These are phyloP conservation scores for Sciaenops ocellatus DNA, from an alignment of 2,797 vertebrate genomes.

Conservation along the genomic window DNA sequence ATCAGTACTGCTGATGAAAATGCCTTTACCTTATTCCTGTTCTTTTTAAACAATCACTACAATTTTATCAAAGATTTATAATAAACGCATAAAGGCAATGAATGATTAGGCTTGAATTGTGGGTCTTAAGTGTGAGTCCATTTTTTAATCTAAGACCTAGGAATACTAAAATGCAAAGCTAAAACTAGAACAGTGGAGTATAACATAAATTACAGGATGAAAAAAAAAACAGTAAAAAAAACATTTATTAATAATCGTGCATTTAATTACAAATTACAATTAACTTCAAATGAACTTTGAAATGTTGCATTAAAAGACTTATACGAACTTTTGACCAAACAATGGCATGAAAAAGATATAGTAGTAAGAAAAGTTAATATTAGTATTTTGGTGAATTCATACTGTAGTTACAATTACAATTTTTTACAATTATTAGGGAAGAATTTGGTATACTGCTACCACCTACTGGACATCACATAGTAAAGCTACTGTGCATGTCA, in stretches of 20 bases:
- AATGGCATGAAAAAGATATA: not conserved
- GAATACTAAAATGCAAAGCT: not conserved
- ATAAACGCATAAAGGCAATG: not conserved
- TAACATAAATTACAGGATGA: not conserved
- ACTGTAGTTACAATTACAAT: not conserved
- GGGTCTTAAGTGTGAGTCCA: not conserved
- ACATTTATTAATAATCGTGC: too few relatives aligned
- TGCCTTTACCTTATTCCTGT: not conserved
- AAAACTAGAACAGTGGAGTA: not conserved
- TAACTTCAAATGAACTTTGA: not conserved
- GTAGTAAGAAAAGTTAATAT: not conserved
- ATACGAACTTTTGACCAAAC: not conserved
- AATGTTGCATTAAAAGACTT: not conserved
- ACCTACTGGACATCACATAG: slow-evolving; percentile 30
- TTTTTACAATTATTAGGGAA: not conserved
- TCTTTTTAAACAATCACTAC: not conserved
- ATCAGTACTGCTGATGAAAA: not conserved
- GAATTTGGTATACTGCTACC: slow-evolving; percentile 5
- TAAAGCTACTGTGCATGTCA: not conserved
- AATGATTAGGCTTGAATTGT: not conserved
- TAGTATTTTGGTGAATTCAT: not conserved
- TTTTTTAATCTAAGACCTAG: not conserved
- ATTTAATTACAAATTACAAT: not conserved
- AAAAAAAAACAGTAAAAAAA: not conserved
- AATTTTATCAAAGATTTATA: not conserved